Evolutionary conservation across 2,113 vertebrate species (phyloP).

Genomic region (Otis tarda): DNA sequence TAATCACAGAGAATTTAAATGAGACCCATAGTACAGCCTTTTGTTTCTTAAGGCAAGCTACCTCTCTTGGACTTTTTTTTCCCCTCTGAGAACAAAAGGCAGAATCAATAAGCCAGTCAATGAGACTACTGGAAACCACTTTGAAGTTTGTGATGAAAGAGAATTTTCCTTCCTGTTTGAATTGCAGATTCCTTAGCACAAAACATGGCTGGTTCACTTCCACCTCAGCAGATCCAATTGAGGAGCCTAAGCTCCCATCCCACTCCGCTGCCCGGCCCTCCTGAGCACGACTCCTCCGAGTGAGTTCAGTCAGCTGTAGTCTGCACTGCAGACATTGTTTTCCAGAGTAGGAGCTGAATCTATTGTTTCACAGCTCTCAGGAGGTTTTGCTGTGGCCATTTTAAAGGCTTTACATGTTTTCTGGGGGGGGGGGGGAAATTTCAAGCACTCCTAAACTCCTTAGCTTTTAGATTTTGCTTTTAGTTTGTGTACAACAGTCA

Average conservation of each 20-base stretch:
- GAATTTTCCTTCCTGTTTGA: slow-evolving; percentile 45
- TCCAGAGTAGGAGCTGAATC: background rate
- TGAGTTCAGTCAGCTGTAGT: background rate
- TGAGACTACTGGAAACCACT: slow-evolving; percentile 17
- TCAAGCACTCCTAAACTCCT: background rate
- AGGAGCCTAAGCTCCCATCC: background rate
- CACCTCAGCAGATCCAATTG: background rate
- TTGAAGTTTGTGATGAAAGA: slow-evolving; percentile 48
- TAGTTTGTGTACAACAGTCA: background rate
- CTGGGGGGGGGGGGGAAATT: too few species aligned
- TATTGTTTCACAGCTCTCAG: background rate
- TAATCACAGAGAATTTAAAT: background rate
- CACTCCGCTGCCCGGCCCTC: background rate
- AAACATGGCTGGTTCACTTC: background rate
- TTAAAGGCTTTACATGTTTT: background rate
- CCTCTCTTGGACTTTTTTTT: background rate
- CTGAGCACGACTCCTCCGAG: background rate
- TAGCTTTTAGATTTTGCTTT: background rate
- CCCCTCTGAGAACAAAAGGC: slow-evolving; percentile 28
- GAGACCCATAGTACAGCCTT: background rate
- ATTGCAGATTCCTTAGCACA: slow-evolving; percentile 33
- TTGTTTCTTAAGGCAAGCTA: slow-evolving; percentile 5
- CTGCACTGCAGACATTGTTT: background rate
- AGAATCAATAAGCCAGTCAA: slow-evolving; percentile 34
- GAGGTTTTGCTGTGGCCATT: background rate